phyloP scores from a whole-genome alignment of 2,113 vertebrate species.

The Neogobius melanostomus region DNA sequence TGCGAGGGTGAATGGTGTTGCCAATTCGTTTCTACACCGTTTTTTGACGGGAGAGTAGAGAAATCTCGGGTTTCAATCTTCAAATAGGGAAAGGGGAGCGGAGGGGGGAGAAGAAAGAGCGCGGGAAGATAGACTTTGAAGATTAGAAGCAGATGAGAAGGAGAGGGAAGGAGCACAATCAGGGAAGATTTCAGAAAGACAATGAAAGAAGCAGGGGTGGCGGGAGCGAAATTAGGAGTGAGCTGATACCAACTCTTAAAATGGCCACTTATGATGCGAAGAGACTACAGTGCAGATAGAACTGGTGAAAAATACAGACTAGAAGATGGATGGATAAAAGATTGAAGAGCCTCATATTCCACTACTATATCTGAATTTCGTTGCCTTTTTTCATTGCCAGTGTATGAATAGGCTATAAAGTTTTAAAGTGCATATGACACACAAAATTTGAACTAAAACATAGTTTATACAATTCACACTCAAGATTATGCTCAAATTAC shows the following conservation, averaged over 20 bases:
- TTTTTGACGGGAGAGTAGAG: not conserved
- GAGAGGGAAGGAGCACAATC: conserved; percentile 11
- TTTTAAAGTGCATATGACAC: too few species aligned
- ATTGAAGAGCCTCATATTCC: not conserved
- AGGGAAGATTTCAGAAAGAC: not conserved
- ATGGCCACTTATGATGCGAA: not conserved
- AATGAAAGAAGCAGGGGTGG: not conserved
- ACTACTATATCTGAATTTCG: too few species aligned
- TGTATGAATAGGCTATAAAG: too few species aligned
- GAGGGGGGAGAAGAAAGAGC: conserved; percentile 21
- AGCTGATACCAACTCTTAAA: not conserved
- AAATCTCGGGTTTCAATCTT: conserved; percentile 53
- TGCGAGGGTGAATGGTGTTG: conserved; percentile 15
- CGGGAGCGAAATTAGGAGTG: not conserved
- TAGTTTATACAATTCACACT: too few species aligned
- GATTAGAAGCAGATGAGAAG: conserved; percentile 39
- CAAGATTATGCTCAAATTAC: too few species aligned
- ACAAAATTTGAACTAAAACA: too few species aligned
- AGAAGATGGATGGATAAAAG: not conserved
- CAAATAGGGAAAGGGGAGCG: conserved; percentile 40
- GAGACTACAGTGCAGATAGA: not conserved
- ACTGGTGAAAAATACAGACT: not conserved
- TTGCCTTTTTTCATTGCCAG: too few species aligned
- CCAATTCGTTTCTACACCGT: conserved; percentile 50
- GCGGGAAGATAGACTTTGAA: conserved; percentile 44